A percentile compares a stretch with the other conserved stretches of the same genome.
Evolutionary conservation across 2,888 invertebrate species (phyloP).

Genomic region (Allygus modestus): DNA sequence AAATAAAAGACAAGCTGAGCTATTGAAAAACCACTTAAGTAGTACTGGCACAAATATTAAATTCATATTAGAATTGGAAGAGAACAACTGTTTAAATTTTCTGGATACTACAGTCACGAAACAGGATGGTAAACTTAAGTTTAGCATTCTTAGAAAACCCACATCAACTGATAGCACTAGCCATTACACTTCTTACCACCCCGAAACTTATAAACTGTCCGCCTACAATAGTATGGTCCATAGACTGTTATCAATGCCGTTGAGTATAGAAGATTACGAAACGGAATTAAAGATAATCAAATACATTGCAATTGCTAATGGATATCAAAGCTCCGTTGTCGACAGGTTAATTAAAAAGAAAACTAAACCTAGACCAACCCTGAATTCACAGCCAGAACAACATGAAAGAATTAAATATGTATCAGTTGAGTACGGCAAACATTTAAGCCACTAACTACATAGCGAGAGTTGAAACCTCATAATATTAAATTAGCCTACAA

Average conservation of each 20-base stretch:
- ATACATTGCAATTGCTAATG: neutral
- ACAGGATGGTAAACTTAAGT: neutral
- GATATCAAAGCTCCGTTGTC: neutral
- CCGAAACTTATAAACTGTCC: neutral
- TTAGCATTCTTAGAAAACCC: neutral
- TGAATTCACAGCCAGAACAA: neutral
- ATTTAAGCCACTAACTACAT: neutral
- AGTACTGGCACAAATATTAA: neutral
- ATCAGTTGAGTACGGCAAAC: neutral
- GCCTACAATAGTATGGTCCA: slow-evolving; percentile 3
- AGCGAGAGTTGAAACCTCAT: neutral
- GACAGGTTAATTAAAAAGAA: slow-evolving; percentile 4
- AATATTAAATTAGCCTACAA: no score
- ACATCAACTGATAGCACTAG: neutral
- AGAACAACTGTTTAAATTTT: neutral
- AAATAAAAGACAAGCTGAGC: neutral
- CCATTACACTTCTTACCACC: neutral
- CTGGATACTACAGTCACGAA: neutral
- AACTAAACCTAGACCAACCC: neutral
- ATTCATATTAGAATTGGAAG: neutral
- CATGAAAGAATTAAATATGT: neutral
- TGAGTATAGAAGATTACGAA: slow-evolving; percentile 1
- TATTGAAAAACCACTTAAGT: neutral
- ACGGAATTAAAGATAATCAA: neutral
- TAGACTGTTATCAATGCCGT: neutral